These are phyloP conservation scores for Cataglyphis cursor DNA, from an alignment of 2,888 invertebrate species.

Conservation along the genomic window DNA sequence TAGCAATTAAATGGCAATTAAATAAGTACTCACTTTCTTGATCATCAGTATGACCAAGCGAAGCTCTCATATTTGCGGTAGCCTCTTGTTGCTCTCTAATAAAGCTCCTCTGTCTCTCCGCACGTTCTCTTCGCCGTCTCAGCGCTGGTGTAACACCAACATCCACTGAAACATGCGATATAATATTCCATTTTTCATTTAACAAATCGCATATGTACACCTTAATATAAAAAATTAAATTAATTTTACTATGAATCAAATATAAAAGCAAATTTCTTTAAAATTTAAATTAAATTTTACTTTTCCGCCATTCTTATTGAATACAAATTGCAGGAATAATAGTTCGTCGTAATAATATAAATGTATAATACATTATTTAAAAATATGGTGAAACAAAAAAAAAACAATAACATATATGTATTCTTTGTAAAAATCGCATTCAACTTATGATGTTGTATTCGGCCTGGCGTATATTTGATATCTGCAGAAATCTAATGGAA, in stretches of 20 bases:
- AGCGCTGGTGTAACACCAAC: constrained; percentile 94
- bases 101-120: constrained; percentile 94
- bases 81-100: constrained; percentile 94
- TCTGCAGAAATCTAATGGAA: constrained; percentile 16
- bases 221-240: constrained; percentile 1
- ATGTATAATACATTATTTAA: background rate
- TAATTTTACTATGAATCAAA: background rate
- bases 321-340: background rate
- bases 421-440: background rate
- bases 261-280: background rate
- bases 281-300: background rate
- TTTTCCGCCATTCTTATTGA: background rate
- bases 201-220: background rate
- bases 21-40: constrained; percentile 81
- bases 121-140: constrained; percentile 93
- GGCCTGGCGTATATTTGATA: background rate
- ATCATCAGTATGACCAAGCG: constrained; percentile 83
- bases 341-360: background rate
- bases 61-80: constrained; percentile 87
- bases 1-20: background rate
- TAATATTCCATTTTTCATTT: constrained; percentile 49
- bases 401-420: background rate
- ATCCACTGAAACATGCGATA: constrained; percentile 85
- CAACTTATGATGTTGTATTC: background rate
- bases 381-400: background rate